Base-by-base conservation (phyloP, 2,113 vertebrate genomes). In the Eudyptes chrysolophus region DNA sequence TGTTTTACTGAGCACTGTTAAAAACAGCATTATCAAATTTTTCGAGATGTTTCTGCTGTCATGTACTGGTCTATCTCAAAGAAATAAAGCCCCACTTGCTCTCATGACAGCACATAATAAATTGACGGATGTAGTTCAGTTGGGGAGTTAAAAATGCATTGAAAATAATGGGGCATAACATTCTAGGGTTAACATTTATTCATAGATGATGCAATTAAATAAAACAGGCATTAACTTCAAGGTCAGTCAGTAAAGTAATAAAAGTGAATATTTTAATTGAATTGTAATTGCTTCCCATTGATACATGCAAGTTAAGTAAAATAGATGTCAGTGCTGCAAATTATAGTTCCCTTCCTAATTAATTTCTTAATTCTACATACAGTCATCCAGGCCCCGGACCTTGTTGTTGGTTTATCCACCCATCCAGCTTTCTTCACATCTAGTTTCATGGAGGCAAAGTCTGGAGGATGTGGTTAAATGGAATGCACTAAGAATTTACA, bases 191-290 rank as follows among this genome's bases (percentile, higher is more conserved):
- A 98, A 98, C 97, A 98, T 98, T 98, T 98, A 98, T 98, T 98
- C 97, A 95, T 97, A 98, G 97, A 98, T 97, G 97, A 98, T 98
- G 91, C 98, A 98, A 98, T 98, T 98, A 98, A 98, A 98, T 98
- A 98, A 98, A 98, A 95, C 76, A 96, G 96, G 79, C 98, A 98
- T 98, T 98, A 98, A 98, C 97, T 98, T 98, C 98, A 98, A 98
- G 98, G 98, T 98, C 98, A 98, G 97, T 97, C 98, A 97, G 98
- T 97, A 97, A 98, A 98, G 98, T 98, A 98, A 98, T 98, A 98
- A 98, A 98, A 98, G 92, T 95, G 97, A 98, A 90, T 98, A 97
- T 98, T 98, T 98, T 98, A 98, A 98, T 98, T 98, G 98, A 98
- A 98, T 98, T 98, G 95, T 98, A 98, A 98, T 98, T 98, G 94